Percentiles rank a stretch among this genome's conserved stretches.
These are phyloP conservation scores for Chloromyia formosa DNA, from an alignment of 2,888 invertebrate species.

Conservation along the genomic window DNA sequence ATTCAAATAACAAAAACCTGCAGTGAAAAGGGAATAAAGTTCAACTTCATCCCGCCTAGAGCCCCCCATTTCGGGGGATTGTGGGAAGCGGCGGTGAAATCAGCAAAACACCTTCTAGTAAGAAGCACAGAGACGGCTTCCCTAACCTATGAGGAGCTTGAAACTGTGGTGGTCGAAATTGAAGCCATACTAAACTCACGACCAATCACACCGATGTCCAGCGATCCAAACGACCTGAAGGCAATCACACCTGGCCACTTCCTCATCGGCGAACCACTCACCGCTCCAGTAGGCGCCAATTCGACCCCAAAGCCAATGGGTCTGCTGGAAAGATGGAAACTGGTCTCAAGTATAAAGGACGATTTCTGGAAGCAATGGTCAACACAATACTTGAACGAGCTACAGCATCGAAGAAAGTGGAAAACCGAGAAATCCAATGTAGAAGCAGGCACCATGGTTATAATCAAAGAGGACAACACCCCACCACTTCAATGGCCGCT, in stretches of 20 bases:
- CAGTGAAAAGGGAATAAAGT: too few species aligned
- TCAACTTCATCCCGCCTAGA: neutral
- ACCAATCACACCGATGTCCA: too few species aligned
- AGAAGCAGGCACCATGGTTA: neutral
- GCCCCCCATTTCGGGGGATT: constrained; percentile 37
- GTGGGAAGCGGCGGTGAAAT: constrained; percentile 33
- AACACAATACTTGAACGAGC: neutral
- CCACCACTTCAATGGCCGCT: neutral
- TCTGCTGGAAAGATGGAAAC: too few species aligned
- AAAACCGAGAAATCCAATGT: neutral
- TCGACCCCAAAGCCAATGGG: too few species aligned
- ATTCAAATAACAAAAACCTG: too few species aligned
- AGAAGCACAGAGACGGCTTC: neutral
- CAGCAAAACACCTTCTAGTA: constrained; percentile 41
- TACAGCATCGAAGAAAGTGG: neutral
- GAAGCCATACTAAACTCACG: constrained; percentile 24
- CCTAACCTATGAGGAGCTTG: constrained; percentile 40
- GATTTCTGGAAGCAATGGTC: neutral
- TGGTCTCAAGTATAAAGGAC: neutral
- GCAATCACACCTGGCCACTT: too few species aligned
- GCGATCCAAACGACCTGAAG: too few species aligned
- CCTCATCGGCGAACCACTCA: too few species aligned
- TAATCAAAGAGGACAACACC: neutral
- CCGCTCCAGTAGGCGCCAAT: too few species aligned
- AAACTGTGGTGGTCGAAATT: too few species aligned